A percentile compares a stretch with the other conserved stretches of the same genome.
Conservation (phyloP, 2,888 invertebrate species). For the Octodonta nipae region DNA sequence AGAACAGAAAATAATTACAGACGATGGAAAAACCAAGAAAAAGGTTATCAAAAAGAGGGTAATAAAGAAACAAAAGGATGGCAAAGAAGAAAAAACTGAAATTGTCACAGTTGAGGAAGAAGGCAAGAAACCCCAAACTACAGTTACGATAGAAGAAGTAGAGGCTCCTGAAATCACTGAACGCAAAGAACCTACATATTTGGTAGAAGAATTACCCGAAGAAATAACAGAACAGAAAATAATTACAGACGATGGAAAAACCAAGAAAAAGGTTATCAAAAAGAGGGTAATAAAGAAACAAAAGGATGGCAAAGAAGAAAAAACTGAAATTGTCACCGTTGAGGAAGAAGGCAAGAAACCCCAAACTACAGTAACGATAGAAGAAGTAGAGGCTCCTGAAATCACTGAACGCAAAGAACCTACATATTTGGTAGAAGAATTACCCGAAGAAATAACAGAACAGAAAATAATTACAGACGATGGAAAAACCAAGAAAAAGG, state of each 20-base stretch:
- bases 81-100: constrained; percentile 29
- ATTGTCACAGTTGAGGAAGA: constrained; percentile 22
- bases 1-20: constrained; percentile 18
- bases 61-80: constrained; percentile 32
- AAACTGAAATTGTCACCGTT: constrained; percentile 28
- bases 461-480: constrained; percentile 16
- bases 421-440: constrained; percentile 10
- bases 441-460: constrained; percentile 18
- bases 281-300: constrained; percentile 31
- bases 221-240: constrained; percentile 15
- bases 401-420: neutral
- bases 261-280: constrained; percentile 10
- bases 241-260: constrained; percentile 13
- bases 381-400: constrained; percentile 17
- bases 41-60: constrained; percentile 32
- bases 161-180: constrained; percentile 11
- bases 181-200: constrained; percentile 13
- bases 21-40: constrained; percentile 20
- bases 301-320: constrained; percentile 27
- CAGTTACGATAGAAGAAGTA: constrained; percentile 21
- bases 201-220: constrained; percentile 17
- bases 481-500: constrained; percentile 16
- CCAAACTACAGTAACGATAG: constrained; percentile 18
- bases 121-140: constrained; percentile 14
- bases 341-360: constrained; percentile 15